Evolutionary conservation across 30 jellyfish, hydroid and myxozoan genomes (phyloP), one percentile per base, ranked within the genome.

Genomic region (Clytia hemisphaerica): DNA sequence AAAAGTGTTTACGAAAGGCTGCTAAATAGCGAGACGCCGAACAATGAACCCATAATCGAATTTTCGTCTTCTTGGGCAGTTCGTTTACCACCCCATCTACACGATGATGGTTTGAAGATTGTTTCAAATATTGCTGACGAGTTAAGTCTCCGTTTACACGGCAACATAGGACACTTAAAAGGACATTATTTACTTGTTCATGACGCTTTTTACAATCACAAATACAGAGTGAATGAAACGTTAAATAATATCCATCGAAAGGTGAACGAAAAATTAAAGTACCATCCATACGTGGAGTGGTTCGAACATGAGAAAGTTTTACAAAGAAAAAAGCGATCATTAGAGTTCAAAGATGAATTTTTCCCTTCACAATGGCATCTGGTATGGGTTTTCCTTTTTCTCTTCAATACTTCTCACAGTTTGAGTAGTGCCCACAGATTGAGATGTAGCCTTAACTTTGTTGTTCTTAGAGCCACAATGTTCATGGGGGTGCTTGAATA

Each of bases 361-460:
- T 90, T 90, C 75, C 98, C 98, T 28, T 90, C 98, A 2, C 98
- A 90, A 58, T 90, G 98, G 98, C 98, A 90, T 45, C 70, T 90
- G 93, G 98, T 90, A 77, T 50, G 94, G 27, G 0, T 27, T 2
- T 22, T 24, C 16, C 14, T 22, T 10, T 10, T 22, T 22, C 12
- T 9, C 12, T 7, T 7, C 29, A 15, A 51, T 51, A 51, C 30
- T 26, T 15, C 29, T 9, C 66, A 51, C 12, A 51, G 18, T 51
- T 51, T 51, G 28, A 9, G 10, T 51, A 7, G 53, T 40, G 53
- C 10, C 10, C 16, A 40, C 53, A 40, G 10, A 7, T 40, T 7
- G 53, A n/a, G 53, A n/a, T 40, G 53, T 10, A 10, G 16, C 16
- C 10, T n/a, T 7, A 7, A 40, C 16, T 7, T 7, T 7, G 53